Evolutionary conservation across 2,797 vertebrate species (phyloP), one percentile per base, ranked within the genome.

Genomic region (Tokudaia muenninki): DNA sequence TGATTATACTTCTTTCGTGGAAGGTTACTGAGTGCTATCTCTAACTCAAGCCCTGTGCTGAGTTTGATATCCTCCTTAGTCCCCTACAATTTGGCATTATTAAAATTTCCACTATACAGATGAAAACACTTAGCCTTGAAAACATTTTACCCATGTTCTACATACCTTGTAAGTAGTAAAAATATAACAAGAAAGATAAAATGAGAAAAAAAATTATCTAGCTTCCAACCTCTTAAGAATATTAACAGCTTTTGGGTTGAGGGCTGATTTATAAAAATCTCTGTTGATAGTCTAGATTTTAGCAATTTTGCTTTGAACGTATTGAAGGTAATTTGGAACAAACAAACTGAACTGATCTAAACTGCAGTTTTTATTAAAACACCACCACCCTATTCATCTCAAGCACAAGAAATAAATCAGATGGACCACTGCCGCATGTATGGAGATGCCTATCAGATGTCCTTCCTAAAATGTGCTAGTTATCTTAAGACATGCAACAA

Each of bases 301-400:
- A 81, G 67, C 50, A 31, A 84, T 41, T 94, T 37, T n/a, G 10
- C 6, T 94, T 78, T 72, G 52, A 87, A 94, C 8, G 50, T 70
- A 57, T 10, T 87, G 41, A 44, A 92, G 21, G 37, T 50, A 89
- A 79, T 47, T 93, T 80, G 72, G 90, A 91, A 31, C 61, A 82
- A 61, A 93, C 93, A 12, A 47, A 34, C 41, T 77, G 57, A 47
- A 79, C 59, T 94, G 59, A 1, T 44, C 57, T 65, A 19, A 52
- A 67, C 26, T 92, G 57, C 4, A 50, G 22, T 19, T 74, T 88
- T 80, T 77, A 87, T 21, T 22, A 37, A 50, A 87, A 74, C 31
- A 63, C 34, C 44, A 12, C 37, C 44, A 12, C 37, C 63, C 82
- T 26, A 55, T 57, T 52, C 22, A 92, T 59, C 50, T 80, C 79